Conservation (phyloP, 2,888 invertebrate species). For the Oligia latruncula region DNA sequence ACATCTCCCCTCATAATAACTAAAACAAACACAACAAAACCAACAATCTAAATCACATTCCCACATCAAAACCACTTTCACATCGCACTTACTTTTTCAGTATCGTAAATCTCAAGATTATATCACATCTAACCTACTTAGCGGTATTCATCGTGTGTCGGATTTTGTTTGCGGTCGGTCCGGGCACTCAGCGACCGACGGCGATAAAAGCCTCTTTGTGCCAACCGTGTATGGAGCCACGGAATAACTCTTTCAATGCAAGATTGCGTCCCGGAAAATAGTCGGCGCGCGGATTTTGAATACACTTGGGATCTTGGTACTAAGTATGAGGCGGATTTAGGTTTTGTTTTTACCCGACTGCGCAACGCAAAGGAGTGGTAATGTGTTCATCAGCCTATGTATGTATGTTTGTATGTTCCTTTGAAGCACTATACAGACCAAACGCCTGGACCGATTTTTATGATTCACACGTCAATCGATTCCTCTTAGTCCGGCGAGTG, state of each 20-base stretch:
- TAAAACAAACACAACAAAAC: conserved; percentile 44
- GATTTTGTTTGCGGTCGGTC: conserved; percentile 79
- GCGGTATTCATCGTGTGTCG: conserved; percentile 78
- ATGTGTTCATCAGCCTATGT: no score
- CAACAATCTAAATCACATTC: conserved; percentile 53
- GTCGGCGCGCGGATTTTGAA: conserved; percentile 61
- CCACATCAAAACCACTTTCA: conserved; percentile 55
- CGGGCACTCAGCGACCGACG: conserved; percentile 72
- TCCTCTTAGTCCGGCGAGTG: no score
- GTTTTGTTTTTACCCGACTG: conserved; percentile 13
- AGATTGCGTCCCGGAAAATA: conserved; percentile 77
- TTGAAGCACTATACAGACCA: no score
- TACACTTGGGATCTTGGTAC: conserved; percentile 46
- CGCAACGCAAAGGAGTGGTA: no score
- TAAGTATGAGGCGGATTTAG: conserved; percentile 35
- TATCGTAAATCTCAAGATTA: conserved; percentile 73
- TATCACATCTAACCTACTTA: conserved; percentile 78
- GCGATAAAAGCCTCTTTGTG: conserved; percentile 88
- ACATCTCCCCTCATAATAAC: not conserved
- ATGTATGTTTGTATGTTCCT: no score
- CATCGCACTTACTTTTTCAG: conserved; percentile 61
- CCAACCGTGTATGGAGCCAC: conserved; percentile 69
- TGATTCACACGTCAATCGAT: no score
- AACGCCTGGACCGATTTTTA: no score
- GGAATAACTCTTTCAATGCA: conserved; percentile 81